These are phyloP conservation scores for Pelodytes ibericus DNA, from an alignment of 2,797 vertebrate species.

Conservation along the genomic window DNA sequence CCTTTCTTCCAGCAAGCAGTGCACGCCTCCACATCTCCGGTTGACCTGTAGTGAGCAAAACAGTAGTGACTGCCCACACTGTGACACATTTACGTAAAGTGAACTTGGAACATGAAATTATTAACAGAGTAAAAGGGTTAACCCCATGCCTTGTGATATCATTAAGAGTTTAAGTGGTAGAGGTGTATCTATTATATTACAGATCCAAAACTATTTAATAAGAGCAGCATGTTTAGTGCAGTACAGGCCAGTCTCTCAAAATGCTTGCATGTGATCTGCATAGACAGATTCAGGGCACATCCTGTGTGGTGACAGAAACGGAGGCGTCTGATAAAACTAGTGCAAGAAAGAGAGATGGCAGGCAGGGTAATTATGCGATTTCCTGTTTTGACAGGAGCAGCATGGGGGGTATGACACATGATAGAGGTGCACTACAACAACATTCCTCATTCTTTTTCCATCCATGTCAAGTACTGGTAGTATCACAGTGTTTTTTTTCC, in stretches of 20 bases:
- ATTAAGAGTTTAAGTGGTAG: neutral
- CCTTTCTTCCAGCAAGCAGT: neutral
- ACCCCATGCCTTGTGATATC: too few species aligned
- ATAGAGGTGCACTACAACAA: neutral
- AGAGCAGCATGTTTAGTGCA: neutral
- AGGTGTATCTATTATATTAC: neutral
- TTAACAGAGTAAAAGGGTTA: neutral
- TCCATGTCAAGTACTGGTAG: too few species aligned
- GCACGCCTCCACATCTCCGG: conserved; percentile 30
- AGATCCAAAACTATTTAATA: neutral
- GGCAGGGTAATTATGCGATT: conserved; percentile 10
- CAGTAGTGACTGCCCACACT: too few species aligned
- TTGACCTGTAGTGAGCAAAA: neutral
- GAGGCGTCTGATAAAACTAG: conserved; percentile 28
- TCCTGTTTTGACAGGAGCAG: conserved; percentile 10
- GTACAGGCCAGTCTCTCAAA: neutral
- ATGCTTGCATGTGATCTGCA: neutral
- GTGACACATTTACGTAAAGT: neutral
- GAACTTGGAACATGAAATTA: neutral
- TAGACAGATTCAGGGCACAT: conserved; percentile 38
- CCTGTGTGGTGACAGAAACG: conserved; percentile 40
- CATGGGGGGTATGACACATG: neutral
- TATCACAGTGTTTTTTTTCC: too few species aligned
- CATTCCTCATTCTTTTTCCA: too few species aligned
- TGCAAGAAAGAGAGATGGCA: conserved; percentile 41